A percentile compares a stretch with the other conserved stretches of the same genome.
phyloP scores from a whole-genome alignment of 2,797 vertebrate genomes.

The Tolypeutes matacus region DNA sequence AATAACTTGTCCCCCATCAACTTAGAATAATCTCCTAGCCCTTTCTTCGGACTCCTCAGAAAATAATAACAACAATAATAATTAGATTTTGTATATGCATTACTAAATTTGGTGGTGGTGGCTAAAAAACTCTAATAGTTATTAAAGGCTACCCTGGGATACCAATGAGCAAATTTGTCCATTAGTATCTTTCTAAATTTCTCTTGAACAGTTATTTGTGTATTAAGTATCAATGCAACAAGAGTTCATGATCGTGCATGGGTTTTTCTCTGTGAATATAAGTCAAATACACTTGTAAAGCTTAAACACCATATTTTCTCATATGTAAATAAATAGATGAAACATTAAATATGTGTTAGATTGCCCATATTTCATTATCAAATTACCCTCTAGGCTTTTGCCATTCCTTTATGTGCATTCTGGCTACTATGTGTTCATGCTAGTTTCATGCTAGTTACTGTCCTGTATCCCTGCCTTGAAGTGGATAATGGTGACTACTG shows the following conservation, averaged over 20 bases:
- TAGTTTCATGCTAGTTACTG: background rate
- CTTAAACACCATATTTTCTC: constrained; percentile 23
- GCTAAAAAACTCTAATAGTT: background rate
- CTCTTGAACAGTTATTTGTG: background rate
- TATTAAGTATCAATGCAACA: background rate
- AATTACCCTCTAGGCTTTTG: background rate
- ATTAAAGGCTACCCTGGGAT: background rate
- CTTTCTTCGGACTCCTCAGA: background rate
- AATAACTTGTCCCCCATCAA: background rate
- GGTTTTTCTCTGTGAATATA: constrained; percentile 17
- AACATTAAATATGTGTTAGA: background rate
- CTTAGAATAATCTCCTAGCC: background rate
- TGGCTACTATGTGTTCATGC: background rate
- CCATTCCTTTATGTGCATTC: background rate
- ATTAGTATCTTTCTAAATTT: background rate
- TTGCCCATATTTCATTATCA: background rate
- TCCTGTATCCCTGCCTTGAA: background rate
- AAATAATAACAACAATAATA: constrained; percentile 35
- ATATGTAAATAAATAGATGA: background rate
- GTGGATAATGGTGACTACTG: background rate
- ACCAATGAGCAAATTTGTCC: background rate
- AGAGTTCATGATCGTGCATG: background rate
- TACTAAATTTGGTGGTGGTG: background rate
- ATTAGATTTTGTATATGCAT: background rate
- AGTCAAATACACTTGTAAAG: background rate